These are phyloP conservation scores for Drosophila demipolita DNA, from an alignment of 2,888 invertebrate species.

Conservation along the genomic window DNA sequence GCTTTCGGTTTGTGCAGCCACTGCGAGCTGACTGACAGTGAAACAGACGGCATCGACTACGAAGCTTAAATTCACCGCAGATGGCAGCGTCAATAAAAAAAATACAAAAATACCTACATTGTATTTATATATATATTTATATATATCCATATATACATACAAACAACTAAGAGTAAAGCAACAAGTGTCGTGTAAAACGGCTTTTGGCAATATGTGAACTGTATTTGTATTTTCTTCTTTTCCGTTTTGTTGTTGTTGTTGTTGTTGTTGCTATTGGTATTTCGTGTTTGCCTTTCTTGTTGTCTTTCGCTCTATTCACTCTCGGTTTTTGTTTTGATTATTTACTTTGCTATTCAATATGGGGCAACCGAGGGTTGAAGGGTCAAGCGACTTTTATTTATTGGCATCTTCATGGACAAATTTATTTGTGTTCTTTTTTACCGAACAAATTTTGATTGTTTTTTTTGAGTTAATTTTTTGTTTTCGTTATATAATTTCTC, in stretches of 20 bases:
- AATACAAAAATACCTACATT: slow-evolving; percentile 19
- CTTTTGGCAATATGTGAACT: slow-evolving; percentile 37
- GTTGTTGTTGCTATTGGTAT: slow-evolving; percentile 11
- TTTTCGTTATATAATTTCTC: slow-evolving; percentile 23
- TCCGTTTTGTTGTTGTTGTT: slow-evolving; percentile 9
- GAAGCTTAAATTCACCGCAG: slow-evolving; percentile 62
- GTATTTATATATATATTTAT: background rate
- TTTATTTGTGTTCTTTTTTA: slow-evolving; percentile 8
- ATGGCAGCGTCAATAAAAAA: slow-evolving; percentile 49
- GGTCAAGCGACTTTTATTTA: slow-evolving; percentile 9
- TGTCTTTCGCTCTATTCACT: slow-evolving; percentile 37
- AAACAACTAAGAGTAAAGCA: slow-evolving; percentile 7
- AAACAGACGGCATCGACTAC: slow-evolving; percentile 54
- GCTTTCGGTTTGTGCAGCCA: slow-evolving; percentile 52
- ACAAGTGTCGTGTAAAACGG: slow-evolving; percentile 54
- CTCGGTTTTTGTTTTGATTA: slow-evolving; percentile 69
- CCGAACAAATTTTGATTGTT: slow-evolving; percentile 21
- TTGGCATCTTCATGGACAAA: slow-evolving; percentile 11
- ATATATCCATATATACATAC: background rate
- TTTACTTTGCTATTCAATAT: slow-evolving; percentile 2
- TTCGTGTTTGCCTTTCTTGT: background rate
- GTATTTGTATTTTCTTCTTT: background rate
- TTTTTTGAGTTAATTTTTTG: slow-evolving; percentile 26
- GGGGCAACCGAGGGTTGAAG: slow-evolving; percentile 7
- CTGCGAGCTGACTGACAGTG: slow-evolving; percentile 62